Conservation (phyloP, 1,140 invertebrate genomes). For the Orius insidiosus region DNA sequence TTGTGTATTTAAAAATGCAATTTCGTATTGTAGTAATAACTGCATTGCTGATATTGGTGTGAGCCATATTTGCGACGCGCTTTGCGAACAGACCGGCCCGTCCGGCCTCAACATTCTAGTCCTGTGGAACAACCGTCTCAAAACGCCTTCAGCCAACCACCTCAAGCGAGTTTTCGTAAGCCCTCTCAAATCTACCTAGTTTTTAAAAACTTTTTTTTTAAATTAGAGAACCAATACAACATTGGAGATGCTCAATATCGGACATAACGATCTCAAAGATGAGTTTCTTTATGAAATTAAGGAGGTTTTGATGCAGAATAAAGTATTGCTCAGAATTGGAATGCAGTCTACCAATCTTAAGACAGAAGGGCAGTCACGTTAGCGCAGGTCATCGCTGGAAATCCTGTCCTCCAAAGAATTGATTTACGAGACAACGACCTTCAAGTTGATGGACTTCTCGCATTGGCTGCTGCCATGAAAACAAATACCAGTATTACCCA, state of each 20-base stretch:
- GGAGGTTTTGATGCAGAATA: constrained; percentile 42
- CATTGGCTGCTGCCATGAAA: constrained; percentile 50
- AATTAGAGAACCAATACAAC: constrained; percentile 40
- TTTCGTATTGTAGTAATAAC: constrained; percentile 44
- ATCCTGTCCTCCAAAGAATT: constrained; percentile 46
- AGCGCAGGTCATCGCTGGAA: constrained; percentile 47
- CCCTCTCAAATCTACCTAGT: constrained; percentile 17
- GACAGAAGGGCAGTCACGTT: constrained; percentile 50
- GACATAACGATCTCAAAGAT: constrained; percentile 52
- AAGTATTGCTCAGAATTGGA: constrained; percentile 43
- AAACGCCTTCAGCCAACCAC: constrained; percentile 45
- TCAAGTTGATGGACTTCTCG: constrained; percentile 53
- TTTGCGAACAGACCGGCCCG: constrained; percentile 40
- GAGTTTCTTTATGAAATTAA: constrained; percentile 46
- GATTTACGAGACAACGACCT: constrained; percentile 71
- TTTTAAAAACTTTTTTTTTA: constrained; percentile 20
- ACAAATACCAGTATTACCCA: constrained; percentile 54
- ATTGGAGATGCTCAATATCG: constrained; percentile 55
- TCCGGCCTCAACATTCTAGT: constrained; percentile 48
- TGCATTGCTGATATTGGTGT: constrained; percentile 55
- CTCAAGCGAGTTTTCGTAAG: constrained; percentile 46
- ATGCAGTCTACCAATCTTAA: constrained; percentile 49
- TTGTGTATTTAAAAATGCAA: no score
- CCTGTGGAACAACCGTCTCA: constrained; percentile 73
- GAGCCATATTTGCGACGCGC: constrained; percentile 48